These are phyloP conservation scores for Cathartes aura DNA, from an alignment of 2,113 vertebrate species.

Conservation along the genomic window DNA sequence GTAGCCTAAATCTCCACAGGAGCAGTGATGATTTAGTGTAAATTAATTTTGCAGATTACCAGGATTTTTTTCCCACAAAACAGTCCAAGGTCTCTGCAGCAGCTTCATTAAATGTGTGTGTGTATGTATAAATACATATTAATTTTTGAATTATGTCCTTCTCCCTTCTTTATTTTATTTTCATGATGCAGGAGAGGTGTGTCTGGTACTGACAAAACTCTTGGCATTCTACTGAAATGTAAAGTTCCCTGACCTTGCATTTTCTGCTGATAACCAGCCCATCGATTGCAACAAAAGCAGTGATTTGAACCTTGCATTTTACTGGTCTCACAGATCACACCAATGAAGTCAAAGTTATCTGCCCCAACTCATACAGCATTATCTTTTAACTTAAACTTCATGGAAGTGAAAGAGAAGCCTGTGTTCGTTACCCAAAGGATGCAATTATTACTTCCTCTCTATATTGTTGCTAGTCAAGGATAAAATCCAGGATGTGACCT, in stretches of 20 bases:
- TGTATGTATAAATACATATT: background rate
- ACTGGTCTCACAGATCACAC: background rate
- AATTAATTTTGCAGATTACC: background rate
- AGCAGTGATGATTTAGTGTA: background rate
- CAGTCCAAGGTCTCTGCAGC: background rate
- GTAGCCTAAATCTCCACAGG: background rate
- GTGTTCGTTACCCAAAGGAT: constrained; percentile 2
- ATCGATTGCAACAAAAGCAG: background rate
- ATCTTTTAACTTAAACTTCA: constrained; percentile 1
- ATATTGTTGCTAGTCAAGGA: background rate
- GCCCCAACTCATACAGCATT: background rate
- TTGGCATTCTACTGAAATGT: background rate
- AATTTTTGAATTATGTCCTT: background rate
- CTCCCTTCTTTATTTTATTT: background rate
- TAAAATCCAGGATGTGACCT: constrained; percentile 28
- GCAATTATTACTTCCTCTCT: constrained; percentile 30
- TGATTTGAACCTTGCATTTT: background rate
- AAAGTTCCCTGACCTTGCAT: background rate
- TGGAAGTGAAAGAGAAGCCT: constrained; percentile 9
- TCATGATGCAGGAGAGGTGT: background rate
- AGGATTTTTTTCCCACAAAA: background rate
- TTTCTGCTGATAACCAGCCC: background rate
- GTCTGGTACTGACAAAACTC: background rate
- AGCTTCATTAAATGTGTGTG: background rate
- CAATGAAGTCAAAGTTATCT: background rate